Conservation (phyloP, 2,113 vertebrate species). For the Erpornis zantholeuca region DNA sequence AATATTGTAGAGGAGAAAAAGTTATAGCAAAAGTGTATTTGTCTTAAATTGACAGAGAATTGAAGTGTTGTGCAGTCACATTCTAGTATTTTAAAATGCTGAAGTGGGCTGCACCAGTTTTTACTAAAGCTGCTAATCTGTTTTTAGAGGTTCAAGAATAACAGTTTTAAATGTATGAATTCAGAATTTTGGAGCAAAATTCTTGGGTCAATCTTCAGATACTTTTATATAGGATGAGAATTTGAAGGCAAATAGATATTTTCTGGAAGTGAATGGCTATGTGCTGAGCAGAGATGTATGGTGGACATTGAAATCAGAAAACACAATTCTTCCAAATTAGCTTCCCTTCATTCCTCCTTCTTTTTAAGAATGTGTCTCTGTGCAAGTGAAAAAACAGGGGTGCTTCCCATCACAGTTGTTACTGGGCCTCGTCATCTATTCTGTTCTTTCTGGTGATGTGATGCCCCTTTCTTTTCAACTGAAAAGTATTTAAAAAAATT, state of each 20-base stretch:
- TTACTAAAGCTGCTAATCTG: background rate
- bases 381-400: background rate
- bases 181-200: background rate
- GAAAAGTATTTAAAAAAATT: background rate
- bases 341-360: background rate
- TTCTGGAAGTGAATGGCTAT: background rate
- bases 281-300: background rate
- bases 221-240: background rate
- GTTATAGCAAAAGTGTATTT: background rate
- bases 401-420: background rate
- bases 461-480: background rate
- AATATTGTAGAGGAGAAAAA: background rate
- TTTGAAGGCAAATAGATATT: background rate
- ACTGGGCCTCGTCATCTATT: background rate
- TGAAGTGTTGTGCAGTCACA: background rate
- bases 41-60: background rate
- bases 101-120: background rate
- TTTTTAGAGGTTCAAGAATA: background rate
- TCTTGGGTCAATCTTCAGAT: background rate
- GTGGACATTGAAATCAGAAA: background rate
- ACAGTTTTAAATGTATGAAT: background rate
- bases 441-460: background rate
- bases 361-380: background rate
- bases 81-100: background rate
- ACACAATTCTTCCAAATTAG: background rate